These are phyloP conservation scores for Upupa epops DNA, from an alignment of 2,113 vertebrate genomes.

Conservation along the genomic window DNA sequence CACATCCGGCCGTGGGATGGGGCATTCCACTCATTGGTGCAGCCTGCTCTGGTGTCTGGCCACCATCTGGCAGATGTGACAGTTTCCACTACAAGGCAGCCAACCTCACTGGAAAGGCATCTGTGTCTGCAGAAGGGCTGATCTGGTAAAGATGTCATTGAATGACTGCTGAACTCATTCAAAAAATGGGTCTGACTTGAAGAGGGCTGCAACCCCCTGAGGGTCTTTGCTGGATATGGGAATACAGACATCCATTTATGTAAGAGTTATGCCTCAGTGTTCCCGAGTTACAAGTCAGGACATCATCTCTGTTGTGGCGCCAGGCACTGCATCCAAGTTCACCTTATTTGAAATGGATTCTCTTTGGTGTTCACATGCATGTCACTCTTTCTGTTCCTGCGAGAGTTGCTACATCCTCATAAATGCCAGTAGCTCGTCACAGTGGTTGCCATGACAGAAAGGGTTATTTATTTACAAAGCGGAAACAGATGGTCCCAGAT, in stretches of 20 bases:
- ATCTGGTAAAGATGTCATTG: constrained; percentile 26
- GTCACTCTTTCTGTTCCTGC: background rate
- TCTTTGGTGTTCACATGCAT: background rate
- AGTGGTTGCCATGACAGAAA: background rate
- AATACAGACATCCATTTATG: background rate
- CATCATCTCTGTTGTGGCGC: background rate
- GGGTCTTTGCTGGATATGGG: background rate
- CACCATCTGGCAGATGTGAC: constrained; percentile 37
- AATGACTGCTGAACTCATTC: background rate
- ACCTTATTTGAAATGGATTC: background rate
- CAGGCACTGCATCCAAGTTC: background rate
- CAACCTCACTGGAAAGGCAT: constrained; percentile 17
- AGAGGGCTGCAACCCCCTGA: background rate
- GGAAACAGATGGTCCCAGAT: constrained; percentile 5
- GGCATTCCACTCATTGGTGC: constrained; percentile 38
- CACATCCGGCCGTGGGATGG: background rate
- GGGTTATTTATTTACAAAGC: constrained; percentile 1
- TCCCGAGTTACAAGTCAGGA: background rate
- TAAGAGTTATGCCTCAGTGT: background rate
- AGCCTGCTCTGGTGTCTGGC: constrained; percentile 50
- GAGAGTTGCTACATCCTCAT: background rate
- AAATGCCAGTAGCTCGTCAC: constrained; percentile 12
- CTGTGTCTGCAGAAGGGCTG: background rate
- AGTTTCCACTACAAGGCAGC: constrained; percentile 41
- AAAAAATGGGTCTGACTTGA: background rate